These are phyloP conservation scores for Plutella xylostella DNA, from an alignment of 2,888 invertebrate species.

Conservation along the genomic window DNA sequence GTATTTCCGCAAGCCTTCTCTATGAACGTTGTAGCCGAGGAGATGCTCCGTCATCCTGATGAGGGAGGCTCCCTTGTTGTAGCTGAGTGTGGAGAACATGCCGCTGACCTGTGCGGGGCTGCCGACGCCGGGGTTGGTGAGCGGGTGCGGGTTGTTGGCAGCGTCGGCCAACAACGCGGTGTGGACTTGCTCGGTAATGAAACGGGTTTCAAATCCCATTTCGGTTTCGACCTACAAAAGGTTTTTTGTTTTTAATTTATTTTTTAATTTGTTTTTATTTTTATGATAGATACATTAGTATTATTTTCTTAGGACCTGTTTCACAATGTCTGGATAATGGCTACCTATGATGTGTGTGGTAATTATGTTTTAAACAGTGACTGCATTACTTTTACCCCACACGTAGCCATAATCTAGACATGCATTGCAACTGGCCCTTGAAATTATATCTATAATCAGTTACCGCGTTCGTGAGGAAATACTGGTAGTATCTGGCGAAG, in stretches of 20 bases:
- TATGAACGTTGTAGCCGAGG: slow-evolving; percentile 64
- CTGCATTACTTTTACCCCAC: too few species aligned
- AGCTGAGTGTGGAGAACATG: slow-evolving; percentile 76
- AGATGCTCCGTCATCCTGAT: slow-evolving; percentile 78
- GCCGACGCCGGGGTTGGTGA: slow-evolving; percentile 66
- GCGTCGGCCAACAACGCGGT: slow-evolving; percentile 72
- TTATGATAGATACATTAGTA: too few species aligned
- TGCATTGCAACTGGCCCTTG: not conserved
- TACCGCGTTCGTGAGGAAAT: slow-evolving; percentile 71
- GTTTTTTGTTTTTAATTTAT: not conserved
- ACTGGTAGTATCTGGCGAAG: slow-evolving; percentile 81
- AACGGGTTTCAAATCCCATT: slow-evolving; percentile 77
- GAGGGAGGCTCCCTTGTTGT: slow-evolving; percentile 75
- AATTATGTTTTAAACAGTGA: too few species aligned
- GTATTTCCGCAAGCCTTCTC: slow-evolving; percentile 66
- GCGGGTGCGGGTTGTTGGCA: slow-evolving; percentile 64
- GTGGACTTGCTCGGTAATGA: slow-evolving; percentile 78
- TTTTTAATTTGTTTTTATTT: too few species aligned
- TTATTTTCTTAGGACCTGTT: too few species aligned
- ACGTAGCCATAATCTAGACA: not conserved
- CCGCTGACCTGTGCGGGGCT: slow-evolving; percentile 68
- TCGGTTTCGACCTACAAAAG: slow-evolving; percentile 65
- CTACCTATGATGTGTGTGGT: too few species aligned
- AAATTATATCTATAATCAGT: too few species aligned
- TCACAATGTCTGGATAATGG: too few species aligned